Evolutionary conservation across 64 coral and sea anemone species (phyloP), one percentile per base, ranked within the genome.

Genomic region (Montipora foliosa): DNA sequence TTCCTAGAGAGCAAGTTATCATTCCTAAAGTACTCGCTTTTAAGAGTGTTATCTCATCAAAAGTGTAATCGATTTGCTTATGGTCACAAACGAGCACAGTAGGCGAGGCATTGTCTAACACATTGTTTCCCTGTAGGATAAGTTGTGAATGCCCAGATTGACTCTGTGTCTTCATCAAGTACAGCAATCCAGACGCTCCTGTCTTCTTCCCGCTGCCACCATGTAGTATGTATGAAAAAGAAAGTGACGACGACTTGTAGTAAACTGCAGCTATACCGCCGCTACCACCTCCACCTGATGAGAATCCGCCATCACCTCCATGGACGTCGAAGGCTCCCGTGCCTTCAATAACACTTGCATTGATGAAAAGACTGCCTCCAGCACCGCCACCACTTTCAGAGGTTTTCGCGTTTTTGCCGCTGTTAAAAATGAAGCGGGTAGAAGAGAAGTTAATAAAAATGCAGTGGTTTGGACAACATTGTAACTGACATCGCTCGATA

Each of bases 201-300:
- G 89, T 92, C 52, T 53, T 68, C 8, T 89, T 92, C 49, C 88
- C 95, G 37, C 75, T 88, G 5, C 95, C 95, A 17, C 95, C 95
- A 48, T 92, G 82, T 25, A 94, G 45, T 17, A 48, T 87, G 53
- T 79, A 79, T 1, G 83, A 76, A 72, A 94, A 94, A 8, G 81
- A 60, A 21, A 70, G 68, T 22, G 51, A 66, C 3, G 95, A 97
- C 75, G 71, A 22, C 89, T 92, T 94, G 77, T 88, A 91, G 60
- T 97, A 97, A 51, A 97, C 37, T 50, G 95, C 80, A 48, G 87
- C 78, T 60, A 97, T 94, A 50, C 95, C 95, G n/a, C 95, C 95
- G 87, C 95, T 94, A 66, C 95, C 95, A 29, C 95, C 95, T 48
- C 95, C 95, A 50, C 95, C 95, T 68, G 95, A 92, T 1, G 79